Conservation (phyloP, 2,113 vertebrate species). For the Pelecanoides urinatrix region DNA sequence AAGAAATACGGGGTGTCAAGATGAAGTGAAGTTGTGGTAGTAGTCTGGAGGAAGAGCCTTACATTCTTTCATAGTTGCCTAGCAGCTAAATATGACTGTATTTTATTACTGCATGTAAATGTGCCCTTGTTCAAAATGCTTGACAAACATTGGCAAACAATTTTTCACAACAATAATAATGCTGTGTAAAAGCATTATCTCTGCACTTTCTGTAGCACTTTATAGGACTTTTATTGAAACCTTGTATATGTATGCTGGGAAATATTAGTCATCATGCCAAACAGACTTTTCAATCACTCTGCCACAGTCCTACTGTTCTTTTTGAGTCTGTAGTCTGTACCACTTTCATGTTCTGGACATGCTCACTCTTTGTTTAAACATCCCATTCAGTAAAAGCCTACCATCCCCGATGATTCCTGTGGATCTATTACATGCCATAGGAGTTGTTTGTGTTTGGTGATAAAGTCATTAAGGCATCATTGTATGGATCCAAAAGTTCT, state of each 20-base stretch:
- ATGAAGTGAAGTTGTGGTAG: neutral
- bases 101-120: neutral
- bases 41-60: neutral
- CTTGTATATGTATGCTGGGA: neutral
- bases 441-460: neutral
- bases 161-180: neutral
- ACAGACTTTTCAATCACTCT: neutral
- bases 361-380: neutral
- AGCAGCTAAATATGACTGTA: neutral
- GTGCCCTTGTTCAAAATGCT: neutral
- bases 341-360: fast-evolving
- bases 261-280: neutral
- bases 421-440: neutral
- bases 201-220: neutral
- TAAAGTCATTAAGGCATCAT: neutral
- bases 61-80: neutral
- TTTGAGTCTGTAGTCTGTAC: neutral
- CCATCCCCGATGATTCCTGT: neutral
- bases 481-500: neutral
- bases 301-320: neutral
- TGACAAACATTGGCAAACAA: neutral
- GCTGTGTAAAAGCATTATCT: neutral
- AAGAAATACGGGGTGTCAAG: neutral
- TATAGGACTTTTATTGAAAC: neutral
- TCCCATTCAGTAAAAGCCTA: neutral